Conservation (phyloP, 2,797 vertebrate genomes). For the Crax fasciolata region DNA sequence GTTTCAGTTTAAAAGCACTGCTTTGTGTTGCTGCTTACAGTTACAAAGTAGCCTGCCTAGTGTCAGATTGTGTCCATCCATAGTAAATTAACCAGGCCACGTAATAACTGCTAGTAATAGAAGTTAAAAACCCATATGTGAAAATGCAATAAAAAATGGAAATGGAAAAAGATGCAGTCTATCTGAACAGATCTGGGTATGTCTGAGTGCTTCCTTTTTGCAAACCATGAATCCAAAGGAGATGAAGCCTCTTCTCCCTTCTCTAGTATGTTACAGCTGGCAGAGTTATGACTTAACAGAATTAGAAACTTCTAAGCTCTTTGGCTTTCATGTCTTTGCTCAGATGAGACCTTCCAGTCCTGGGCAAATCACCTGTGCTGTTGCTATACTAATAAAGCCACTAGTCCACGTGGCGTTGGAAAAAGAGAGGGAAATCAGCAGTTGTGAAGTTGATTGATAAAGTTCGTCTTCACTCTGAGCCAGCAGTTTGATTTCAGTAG, state of each 20-base stretch:
- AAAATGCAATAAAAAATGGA: neutral
- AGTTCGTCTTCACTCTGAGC: neutral
- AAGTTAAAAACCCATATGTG: neutral
- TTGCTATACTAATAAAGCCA: neutral
- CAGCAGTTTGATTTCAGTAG: neutral
- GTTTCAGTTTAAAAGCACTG: neutral
- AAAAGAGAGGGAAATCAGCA: neutral
- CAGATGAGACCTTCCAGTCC: neutral
- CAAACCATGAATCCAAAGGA: neutral
- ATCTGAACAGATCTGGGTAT: neutral
- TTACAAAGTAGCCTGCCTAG: neutral
- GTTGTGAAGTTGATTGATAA: neutral
- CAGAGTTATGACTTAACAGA: neutral
- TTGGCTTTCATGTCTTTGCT: neutral
- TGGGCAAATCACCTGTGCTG: neutral
- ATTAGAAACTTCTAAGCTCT: neutral
- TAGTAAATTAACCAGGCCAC: neutral
- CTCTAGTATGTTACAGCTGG: neutral
- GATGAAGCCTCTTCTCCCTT: neutral
- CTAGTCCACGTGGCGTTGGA: rapidly evolving
- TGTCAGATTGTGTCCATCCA: neutral
- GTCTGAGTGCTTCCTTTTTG: neutral
- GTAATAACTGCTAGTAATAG: neutral
- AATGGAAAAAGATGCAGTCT: neutral
- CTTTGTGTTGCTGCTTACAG: neutral